These are phyloP conservation scores for Temnothorax unifasciatus DNA, from an alignment of 2,888 invertebrate genomes.

Conservation along the genomic window DNA sequence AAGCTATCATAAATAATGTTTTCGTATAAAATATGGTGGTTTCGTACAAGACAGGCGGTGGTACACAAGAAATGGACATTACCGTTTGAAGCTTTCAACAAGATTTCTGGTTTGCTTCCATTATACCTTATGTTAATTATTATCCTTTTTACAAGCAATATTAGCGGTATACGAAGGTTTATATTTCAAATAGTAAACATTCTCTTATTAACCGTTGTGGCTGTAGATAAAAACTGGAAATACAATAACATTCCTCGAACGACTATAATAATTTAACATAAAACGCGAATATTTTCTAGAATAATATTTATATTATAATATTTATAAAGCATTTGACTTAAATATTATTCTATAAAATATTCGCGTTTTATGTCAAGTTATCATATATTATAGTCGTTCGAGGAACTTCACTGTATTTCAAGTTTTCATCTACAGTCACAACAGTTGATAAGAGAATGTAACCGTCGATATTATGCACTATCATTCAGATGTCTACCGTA, in stretches of 20 bases:
- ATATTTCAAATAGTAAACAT: not conserved
- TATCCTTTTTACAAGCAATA: not conserved
- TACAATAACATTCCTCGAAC: not conserved
- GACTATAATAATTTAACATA: not conserved
- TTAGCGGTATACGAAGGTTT: not conserved
- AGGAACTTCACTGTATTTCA: not conserved
- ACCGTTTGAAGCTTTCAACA: slow-evolving; percentile 1
- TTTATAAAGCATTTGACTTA: too few species aligned
- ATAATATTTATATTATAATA: not conserved
- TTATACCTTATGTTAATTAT: not conserved
- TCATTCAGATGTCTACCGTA: slow-evolving; percentile 15
- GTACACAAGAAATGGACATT: slow-evolving; percentile 10
- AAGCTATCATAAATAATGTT: not conserved
- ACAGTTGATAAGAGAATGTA: slow-evolving; percentile 19
- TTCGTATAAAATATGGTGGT: not conserved
- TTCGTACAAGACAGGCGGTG: not conserved
- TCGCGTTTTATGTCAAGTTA: not conserved
- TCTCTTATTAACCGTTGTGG: slow-evolving; percentile 15
- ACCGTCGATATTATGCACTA: not conserved
- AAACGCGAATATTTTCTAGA: not conserved
- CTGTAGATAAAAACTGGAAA: not conserved
- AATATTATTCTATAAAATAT: not conserved
- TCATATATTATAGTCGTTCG: not conserved
- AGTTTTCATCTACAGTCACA: not conserved
- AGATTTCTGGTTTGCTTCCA: not conserved